Base-by-base conservation (phyloP, 2,888 invertebrate species). In the Julus scandinavius region DNA sequence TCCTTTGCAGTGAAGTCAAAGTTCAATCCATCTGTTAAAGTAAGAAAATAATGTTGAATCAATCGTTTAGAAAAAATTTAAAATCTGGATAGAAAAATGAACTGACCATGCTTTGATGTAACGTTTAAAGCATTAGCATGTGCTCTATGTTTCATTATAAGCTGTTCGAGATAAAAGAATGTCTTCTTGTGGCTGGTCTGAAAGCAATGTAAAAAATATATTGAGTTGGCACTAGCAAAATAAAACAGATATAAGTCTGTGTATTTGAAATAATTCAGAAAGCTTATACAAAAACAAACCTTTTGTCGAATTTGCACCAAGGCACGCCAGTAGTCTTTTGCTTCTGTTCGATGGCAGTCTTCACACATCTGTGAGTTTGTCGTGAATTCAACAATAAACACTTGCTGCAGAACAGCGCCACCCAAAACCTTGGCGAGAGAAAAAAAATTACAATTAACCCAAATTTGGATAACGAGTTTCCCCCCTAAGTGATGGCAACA, bases 281-380 rank as follows among this genome's bases (percentile, higher is more conserved):
- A 84, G 17, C 5, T 84, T 9, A 40, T 40, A 84, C 3, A 49
- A 20, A 20, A 63, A 15, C 40, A 40, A 40, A 93, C 93, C 91
- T 92, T 93, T 90, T 93, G 93, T 90, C 93, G 91, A 85, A 93
- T 91, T 91, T 94, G 94, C 87, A 95, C 95, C 89, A 94, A 93
- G 50, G 99, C 97, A 91, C 96, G 96, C 99, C 99, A 99, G 92
- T 95, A 99, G 93, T 99, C 96, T 92, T 99, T 98, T 0, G 99
- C 99, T 93, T 99, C 99, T 0, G 96, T 95, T 20, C 98, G 95
- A 92, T 99, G 99, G 92, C 99, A 99, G 89, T 98, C 97, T 91
- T 97, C 96, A 92, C 99, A 99, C 97, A 99, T 98, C 92, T 98
- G 98, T 93, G 96, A 95, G 91, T 95, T 95, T 0, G 99, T 94